A percentile compares a stretch with the other conserved stretches of the same genome.
These are phyloP conservation scores for Zaprionus gabonicus DNA, from an alignment of 1,140 invertebrate genomes.

Conservation along the genomic window DNA sequence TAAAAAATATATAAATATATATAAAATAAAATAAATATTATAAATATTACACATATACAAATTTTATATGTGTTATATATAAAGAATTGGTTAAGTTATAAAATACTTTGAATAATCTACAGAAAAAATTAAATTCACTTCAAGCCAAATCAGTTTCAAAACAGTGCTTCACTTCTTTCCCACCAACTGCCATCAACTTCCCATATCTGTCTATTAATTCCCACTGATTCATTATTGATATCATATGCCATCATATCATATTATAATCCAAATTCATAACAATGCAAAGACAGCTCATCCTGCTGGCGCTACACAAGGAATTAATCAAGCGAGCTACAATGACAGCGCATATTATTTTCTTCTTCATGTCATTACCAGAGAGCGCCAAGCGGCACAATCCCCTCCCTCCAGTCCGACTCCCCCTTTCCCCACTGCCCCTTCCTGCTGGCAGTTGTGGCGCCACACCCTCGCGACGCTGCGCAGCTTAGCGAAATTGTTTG, in stretches of 20 bases:
- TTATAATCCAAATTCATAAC: constrained; percentile 5
- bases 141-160: no score
- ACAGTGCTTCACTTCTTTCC: not conserved
- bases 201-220: not conserved
- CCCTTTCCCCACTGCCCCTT: not conserved
- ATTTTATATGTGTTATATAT: not conserved
- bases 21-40: not conserved
- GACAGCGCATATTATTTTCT: constrained; percentile 82
- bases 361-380: constrained; percentile 73
- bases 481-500: constrained; percentile 83
- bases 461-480: constrained; percentile 48
- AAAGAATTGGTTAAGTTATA: not conserved
- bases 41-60: no score
- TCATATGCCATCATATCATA: not conserved
- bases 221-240: not conserved
- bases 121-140: not conserved
- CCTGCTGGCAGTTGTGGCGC: not conserved
- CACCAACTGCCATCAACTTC: not conserved
- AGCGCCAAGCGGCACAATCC: constrained; percentile 37
- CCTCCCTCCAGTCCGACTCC: not conserved
- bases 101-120: not conserved
- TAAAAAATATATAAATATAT: not conserved
- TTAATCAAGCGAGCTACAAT: constrained; percentile 82
- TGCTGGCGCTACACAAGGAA: constrained; percentile 65
- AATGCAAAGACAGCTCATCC: not conserved